Conservation (phyloP, 2,113 vertebrate genomes). For the Formicarius rufipectus region DNA sequence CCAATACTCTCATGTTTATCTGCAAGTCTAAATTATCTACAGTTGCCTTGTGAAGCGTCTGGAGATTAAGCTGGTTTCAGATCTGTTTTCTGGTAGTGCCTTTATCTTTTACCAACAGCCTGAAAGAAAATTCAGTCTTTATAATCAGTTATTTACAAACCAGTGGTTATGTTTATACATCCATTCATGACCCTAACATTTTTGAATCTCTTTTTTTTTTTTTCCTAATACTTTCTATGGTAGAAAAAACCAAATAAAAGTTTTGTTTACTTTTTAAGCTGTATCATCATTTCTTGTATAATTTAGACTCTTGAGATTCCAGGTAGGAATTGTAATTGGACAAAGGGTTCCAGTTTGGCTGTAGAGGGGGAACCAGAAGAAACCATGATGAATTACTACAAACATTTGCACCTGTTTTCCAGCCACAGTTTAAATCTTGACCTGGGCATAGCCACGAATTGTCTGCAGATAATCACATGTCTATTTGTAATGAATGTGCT, state of each 20-base stretch:
- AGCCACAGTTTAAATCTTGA: background rate
- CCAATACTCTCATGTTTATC: slow-evolving; percentile 8
- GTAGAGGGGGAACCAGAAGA: background rate
- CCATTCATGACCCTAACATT: background rate
- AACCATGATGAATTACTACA: background rate
- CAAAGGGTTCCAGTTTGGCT: background rate
- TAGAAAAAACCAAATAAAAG: background rate
- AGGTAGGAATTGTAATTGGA: background rate
- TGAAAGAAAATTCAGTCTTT: slow-evolving; percentile 37
- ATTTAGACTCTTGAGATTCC: background rate
- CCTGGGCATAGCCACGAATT: background rate
- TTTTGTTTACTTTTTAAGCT: background rate
- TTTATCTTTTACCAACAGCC: slow-evolving; percentile 18
- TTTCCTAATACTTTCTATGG: background rate
- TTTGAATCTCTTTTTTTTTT: background rate
- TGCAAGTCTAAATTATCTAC: slow-evolving; percentile 29
- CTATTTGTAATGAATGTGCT: background rate
- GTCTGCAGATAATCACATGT: background rate
- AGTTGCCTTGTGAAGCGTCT: background rate
- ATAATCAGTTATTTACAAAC: slow-evolving; percentile 17
- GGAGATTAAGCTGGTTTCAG: slow-evolving; percentile 13
- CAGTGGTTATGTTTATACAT: background rate
- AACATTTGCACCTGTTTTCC: background rate
- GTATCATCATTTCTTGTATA: background rate
- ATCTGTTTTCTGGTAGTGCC: slow-evolving; percentile 22